Evolutionary conservation across 2,113 vertebrate species (phyloP).

Genomic region (Garra rufa): DNA sequence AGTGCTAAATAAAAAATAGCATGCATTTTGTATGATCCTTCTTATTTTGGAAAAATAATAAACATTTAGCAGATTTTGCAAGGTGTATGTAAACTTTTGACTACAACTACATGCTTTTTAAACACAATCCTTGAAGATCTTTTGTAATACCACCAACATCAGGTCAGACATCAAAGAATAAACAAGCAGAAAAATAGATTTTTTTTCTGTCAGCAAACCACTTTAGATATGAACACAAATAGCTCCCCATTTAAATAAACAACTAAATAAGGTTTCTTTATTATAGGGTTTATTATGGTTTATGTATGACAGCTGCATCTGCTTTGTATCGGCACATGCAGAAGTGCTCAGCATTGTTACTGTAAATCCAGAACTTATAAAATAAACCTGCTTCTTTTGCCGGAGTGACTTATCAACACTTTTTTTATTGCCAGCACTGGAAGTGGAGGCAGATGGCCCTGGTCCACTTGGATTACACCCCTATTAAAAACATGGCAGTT

Average conservation of each 20-base stretch:
- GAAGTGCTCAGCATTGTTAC: not conserved
- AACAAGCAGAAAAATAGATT: not conserved
- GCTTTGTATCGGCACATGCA: not conserved
- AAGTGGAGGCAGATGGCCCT: constrained; percentile 58
- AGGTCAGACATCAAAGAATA: no score
- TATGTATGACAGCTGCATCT: not conserved
- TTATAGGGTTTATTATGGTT: not conserved
- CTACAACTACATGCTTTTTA: no score
- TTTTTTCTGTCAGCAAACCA: not conserved
- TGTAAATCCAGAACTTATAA: not conserved
- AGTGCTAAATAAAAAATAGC: no score
- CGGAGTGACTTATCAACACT: constrained; percentile 31
- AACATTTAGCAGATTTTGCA: no score
- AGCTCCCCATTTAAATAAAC: not conserved
- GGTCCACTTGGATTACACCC: constrained; percentile 53
- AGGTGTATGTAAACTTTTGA: no score
- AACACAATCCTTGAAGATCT: no score
- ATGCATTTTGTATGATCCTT: no score
- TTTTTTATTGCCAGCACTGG: constrained; percentile 27
- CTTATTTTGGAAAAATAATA: no score
- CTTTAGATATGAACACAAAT: no score
- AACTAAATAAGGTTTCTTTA: not conserved
- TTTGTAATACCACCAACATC: no score
- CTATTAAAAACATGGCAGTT: constrained; percentile 57
- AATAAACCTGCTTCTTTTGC: constrained; percentile 9